Evolutionary conservation across 2,113 vertebrate species (phyloP).

Genomic region (Myiozetetes cayanensis): DNA sequence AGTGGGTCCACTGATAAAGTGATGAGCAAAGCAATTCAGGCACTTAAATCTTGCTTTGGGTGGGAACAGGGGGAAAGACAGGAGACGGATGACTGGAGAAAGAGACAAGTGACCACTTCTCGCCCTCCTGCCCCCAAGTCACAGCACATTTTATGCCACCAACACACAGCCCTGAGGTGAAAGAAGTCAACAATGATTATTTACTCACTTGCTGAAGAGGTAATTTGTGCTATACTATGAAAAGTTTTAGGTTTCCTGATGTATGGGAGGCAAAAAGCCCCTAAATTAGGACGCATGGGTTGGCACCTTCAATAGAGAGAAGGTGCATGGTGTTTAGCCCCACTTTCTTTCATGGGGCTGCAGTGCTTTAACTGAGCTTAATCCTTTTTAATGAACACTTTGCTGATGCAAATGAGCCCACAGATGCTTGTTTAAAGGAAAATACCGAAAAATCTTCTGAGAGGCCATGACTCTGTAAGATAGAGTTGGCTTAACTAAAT

Average conservation of each 20-base stretch:
- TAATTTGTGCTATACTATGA: background rate
- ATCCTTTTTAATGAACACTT: slow-evolving; percentile 39
- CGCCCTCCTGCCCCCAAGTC: background rate
- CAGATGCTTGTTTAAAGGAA: background rate
- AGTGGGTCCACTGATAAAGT: background rate
- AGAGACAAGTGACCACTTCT: background rate
- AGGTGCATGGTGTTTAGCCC: background rate
- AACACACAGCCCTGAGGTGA: background rate
- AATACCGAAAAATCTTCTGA: background rate
- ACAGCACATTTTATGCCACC: background rate
- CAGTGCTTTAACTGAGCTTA: background rate
- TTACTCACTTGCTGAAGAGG: background rate
- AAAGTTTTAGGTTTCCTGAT: slow-evolving; percentile 3
- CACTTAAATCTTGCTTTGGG: background rate
- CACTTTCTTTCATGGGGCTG: background rate
- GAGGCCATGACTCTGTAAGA: background rate
- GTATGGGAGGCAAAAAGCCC: background rate
- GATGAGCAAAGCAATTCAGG: background rate
- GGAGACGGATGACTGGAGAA: accelerated
- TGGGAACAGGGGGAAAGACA: accelerated
- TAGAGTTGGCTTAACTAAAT: background rate
- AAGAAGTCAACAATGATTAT: background rate
- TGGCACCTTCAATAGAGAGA: background rate
- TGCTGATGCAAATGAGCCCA: background rate
- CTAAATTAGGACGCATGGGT: background rate